phyloP scores from a whole-genome alignment of 2,888 invertebrate species.

The Leptogaster cylindrica region DNA sequence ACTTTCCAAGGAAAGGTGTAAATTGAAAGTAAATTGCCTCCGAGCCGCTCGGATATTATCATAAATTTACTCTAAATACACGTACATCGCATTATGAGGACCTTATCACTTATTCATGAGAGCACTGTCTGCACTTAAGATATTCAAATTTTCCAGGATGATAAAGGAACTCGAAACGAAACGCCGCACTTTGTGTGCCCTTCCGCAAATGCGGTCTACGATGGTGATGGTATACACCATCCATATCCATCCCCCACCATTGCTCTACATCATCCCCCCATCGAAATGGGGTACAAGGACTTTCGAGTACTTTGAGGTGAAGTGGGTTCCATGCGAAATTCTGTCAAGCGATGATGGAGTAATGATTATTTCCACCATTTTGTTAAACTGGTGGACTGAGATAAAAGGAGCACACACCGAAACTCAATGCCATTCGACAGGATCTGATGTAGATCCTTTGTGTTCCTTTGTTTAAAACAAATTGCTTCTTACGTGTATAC shows the following conservation, averaged over 20 bases:
- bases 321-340: background rate
- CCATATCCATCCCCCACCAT: no score
- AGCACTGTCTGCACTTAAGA: conserved; percentile 40
- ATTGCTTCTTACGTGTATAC: conserved; percentile 24
- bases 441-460: background rate
- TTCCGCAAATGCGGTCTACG: background rate
- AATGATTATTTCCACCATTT: conserved; percentile 25
- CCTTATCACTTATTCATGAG: conserved; percentile 41
- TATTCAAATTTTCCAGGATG: conserved; percentile 36
- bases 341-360: conserved; percentile 29
- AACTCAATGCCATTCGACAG: conserved; percentile 7
- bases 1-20: conserved; percentile 27
- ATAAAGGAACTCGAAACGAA: conserved; percentile 23
- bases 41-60: conserved; percentile 28
- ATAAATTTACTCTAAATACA: conserved; percentile 40
- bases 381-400: conserved; percentile 2
- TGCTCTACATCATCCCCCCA: no score
- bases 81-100: conserved; percentile 32
- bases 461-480: conserved; percentile 7
- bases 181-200: background rate
- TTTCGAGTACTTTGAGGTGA: conserved; percentile 6
- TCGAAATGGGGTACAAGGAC: conserved; percentile 4
- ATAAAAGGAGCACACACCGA: conserved; percentile 15
- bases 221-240: no score
- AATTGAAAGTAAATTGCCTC: conserved; percentile 40